Evolutionary conservation across 2,888 invertebrate genomes (phyloP).

Genomic region (Caenorhabditis parvicauda): DNA sequence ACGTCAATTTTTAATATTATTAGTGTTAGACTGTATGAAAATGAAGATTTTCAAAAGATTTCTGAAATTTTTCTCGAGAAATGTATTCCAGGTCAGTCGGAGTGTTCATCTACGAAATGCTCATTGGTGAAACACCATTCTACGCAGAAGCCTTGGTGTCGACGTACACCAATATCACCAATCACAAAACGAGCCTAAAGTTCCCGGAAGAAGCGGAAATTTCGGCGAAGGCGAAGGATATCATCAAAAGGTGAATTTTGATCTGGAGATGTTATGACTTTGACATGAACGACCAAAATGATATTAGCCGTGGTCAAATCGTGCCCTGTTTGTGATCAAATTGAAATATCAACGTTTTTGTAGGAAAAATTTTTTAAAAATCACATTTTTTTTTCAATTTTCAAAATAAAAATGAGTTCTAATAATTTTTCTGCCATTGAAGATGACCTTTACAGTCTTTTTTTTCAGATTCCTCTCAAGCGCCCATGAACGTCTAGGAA

Average conservation of each 20-base stretch:
- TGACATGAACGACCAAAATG: neutral
- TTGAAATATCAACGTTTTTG: no score
- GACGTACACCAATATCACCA: slow-evolving; percentile 98
- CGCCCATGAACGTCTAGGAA: slow-evolving; percentile 71
- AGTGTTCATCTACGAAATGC: slow-evolving; percentile 97
- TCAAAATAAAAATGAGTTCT: neutral
- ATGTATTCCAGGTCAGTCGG: slow-evolving; percentile 76
- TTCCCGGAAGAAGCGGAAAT: slow-evolving; percentile 91
- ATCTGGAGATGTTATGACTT: neutral
- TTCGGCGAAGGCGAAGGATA: slow-evolving; percentile 71
- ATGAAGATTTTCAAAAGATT: no score
- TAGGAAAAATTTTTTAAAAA: no score
- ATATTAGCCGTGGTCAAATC: neutral
- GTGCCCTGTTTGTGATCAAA: no score
- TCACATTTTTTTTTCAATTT: no score
- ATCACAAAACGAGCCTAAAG: slow-evolving; percentile 88
- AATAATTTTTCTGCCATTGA: slow-evolving; percentile 33
- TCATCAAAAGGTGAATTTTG: slow-evolving; percentile 21
- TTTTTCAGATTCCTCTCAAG: slow-evolving; percentile 95
- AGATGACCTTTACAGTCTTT: slow-evolving; percentile 82
- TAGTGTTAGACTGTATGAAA: no score
- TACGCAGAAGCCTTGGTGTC: slow-evolving; percentile 96
- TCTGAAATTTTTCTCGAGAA: neutral
- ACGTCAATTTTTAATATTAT: no score
- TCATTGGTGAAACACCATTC: slow-evolving; percentile 92